Conservation (phyloP, 2,113 vertebrate genomes). For the Guaruba guarouba region DNA sequence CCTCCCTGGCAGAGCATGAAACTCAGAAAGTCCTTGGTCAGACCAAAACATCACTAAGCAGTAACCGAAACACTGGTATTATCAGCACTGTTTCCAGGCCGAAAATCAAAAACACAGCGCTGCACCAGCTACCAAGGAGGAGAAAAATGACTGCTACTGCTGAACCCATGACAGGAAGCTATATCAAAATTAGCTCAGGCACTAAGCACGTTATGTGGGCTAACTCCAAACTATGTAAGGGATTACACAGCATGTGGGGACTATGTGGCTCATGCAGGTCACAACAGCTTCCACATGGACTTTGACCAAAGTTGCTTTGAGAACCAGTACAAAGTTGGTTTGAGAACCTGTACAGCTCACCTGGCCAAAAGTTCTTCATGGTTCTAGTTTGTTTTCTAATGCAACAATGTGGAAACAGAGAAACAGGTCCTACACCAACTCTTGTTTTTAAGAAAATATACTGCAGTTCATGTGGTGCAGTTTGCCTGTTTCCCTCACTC, state of each 20-base stretch:
- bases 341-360: neutral
- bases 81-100: too few relatives aligned
- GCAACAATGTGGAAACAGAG: neutral
- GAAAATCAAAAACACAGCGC: too few relatives aligned
- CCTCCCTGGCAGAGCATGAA: too few relatives aligned
- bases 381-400: neutral
- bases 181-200: neutral
- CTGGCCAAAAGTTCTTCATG: neutral
- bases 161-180: neutral
- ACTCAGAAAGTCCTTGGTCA: too few relatives aligned
- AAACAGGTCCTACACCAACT: neutral
- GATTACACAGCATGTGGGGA: neutral
- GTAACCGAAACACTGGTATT: too few relatives aligned
- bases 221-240: neutral
- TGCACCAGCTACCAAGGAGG: too few relatives aligned
- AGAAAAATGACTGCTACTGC: too few relatives aligned
- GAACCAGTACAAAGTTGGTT: neutral
- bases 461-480: neutral
- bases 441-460: neutral
- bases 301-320: neutral
- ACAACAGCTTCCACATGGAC: neutral
- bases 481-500: constrained; percentile 36
- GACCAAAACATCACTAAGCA: too few relatives aligned
- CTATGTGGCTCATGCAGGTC: rapidly evolving
- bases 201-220: neutral